These are phyloP conservation scores for Drosophila nikananu DNA, from an alignment of 1,140 invertebrate species.

Conservation along the genomic window DNA sequence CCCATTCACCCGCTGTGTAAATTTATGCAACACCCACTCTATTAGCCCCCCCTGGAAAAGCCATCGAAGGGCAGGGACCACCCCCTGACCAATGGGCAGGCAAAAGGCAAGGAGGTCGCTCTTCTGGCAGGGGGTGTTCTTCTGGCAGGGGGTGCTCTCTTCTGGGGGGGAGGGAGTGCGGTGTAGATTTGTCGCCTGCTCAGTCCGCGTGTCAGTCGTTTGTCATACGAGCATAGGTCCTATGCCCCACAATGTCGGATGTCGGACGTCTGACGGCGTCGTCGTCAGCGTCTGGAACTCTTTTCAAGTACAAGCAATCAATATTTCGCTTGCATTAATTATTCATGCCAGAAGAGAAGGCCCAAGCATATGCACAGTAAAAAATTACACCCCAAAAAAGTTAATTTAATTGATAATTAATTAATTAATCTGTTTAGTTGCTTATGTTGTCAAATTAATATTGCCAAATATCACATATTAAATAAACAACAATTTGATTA, in stretches of 20 bases:
- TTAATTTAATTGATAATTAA: no score
- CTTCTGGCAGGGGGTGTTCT: not conserved
- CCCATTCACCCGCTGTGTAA: conserved; percentile 1
- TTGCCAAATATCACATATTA: no score
- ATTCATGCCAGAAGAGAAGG: conserved; percentile 47
- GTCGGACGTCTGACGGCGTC: conserved; percentile 10
- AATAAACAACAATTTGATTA: no score
- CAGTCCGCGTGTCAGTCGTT: conserved; percentile 80
- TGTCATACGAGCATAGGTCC: conserved; percentile 53
- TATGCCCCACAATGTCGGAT: conserved; percentile 38
- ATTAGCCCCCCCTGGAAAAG: conserved; percentile 4
- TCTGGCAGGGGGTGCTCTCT: not conserved
- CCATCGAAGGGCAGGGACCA: conserved; percentile 9
- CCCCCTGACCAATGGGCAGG: conserved; percentile 64
- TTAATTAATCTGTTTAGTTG: no score
- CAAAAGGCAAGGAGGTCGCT: conserved; percentile 42
- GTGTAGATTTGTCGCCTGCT: conserved; percentile 75
- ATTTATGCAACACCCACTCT: conserved; percentile 53
- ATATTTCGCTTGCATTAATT: conserved; percentile 70
- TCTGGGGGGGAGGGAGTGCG: not conserved
- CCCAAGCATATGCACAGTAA: conserved; percentile 9
- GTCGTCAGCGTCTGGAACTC: conserved; percentile 38
- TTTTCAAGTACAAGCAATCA: conserved; percentile 69
- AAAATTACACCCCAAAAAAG: not conserved
- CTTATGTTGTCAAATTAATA: no score